Evolutionary conservation across 2,888 invertebrate species (phyloP).

Genomic region (Pollenia labialis): DNA sequence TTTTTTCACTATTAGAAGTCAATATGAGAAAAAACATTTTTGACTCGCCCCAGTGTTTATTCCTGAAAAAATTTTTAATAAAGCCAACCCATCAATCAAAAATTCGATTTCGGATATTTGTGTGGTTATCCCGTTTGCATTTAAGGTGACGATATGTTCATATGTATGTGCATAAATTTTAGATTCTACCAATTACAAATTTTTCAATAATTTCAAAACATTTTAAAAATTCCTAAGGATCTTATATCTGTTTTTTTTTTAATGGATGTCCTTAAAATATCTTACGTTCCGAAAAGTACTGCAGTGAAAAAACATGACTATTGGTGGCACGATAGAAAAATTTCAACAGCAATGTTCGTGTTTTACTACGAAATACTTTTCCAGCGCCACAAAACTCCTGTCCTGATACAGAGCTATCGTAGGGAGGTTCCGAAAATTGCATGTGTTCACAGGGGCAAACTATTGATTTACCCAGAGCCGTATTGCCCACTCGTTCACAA

Average conservation of each 20-base stretch:
- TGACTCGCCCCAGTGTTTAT: no score
- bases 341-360: conserved; percentile 86
- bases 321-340: conserved; percentile 86
- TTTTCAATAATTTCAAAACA: background rate
- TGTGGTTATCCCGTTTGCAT: no score
- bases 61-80: no score
- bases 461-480: conserved; percentile 78
- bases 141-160: no score
- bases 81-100: background rate
- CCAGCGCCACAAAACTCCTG: conserved; percentile 86
- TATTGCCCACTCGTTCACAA: conserved; percentile 79
- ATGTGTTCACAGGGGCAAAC: conserved; percentile 87
- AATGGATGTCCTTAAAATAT: conserved; percentile 37
- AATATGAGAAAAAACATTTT: no score
- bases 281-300: conserved; percentile 88
- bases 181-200: no score
- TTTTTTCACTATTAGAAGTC: no score
- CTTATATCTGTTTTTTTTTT: conserved; percentile 20
- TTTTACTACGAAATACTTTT: conserved; percentile 86
- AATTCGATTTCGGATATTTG: no score
- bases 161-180: no score
- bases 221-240: background rate
- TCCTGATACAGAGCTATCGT: conserved; percentile 86
- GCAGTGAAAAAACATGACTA: conserved; percentile 87
- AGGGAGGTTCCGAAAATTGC: conserved; percentile 88